These are phyloP conservation scores for Hermatobates lingyangjiaoensis DNA, from an alignment of 1,140 invertebrate species.

Conservation along the genomic window DNA sequence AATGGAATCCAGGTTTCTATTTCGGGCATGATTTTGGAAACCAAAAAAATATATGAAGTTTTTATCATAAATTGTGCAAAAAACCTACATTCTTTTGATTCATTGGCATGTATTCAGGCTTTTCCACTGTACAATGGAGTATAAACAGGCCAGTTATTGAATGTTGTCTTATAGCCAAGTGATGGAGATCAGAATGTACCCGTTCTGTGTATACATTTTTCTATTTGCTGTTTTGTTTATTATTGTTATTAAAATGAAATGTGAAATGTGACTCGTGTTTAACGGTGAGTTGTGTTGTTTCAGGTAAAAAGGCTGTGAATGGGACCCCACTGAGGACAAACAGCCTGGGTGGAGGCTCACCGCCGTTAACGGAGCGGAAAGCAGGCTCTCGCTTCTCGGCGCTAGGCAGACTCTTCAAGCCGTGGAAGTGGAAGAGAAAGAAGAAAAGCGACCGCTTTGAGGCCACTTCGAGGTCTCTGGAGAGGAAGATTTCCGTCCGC, in stretches of 20 bases:
- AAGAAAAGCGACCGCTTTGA: constrained; percentile 97
- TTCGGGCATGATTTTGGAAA: too few relatives aligned
- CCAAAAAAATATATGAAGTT: too few relatives aligned
- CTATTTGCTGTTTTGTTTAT: constrained; percentile 8
- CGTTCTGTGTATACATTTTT: not conserved
- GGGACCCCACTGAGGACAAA: constrained; percentile 67
- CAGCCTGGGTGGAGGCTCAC: constrained; percentile 57
- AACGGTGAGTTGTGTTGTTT: constrained; percentile 27
- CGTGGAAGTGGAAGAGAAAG: constrained; percentile 98
- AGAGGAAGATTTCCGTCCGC: constrained; percentile 93
- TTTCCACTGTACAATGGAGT: too few relatives aligned
- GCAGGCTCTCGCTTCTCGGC: constrained; percentile 75
- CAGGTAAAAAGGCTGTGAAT: constrained; percentile 78
- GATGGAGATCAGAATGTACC: too few relatives aligned
- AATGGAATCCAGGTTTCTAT: too few relatives aligned
- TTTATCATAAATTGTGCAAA: too few relatives aligned
- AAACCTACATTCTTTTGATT: too few relatives aligned
- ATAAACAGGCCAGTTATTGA: too few relatives aligned
- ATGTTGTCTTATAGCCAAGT: too few relatives aligned
- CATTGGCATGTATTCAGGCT: too few relatives aligned
- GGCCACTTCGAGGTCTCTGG: constrained; percentile 82
- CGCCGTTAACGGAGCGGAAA: constrained; percentile 66
- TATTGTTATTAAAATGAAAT: constrained; percentile 14
- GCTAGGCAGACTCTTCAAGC: constrained; percentile 86
- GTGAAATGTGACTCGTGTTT: constrained; percentile 1